Evolutionary conservation across 2,797 vertebrate species (phyloP), one percentile per base, ranked within the genome.

Genomic region (Tiaroga cobitis): DNA sequence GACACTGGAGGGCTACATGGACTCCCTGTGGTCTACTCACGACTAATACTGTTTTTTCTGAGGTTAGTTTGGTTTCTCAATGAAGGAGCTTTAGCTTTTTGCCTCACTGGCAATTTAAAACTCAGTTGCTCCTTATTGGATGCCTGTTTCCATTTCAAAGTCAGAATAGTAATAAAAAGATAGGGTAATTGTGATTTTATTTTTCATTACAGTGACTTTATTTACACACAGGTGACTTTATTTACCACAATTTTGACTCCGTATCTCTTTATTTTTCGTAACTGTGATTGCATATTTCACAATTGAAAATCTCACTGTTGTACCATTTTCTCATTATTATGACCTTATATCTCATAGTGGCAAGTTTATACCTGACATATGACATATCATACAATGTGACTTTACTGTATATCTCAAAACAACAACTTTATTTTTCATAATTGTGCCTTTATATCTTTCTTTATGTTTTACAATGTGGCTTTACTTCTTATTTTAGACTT

Each of bases 1-100:
- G 86, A 80, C 83, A 82, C 73, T 51, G 18, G 54, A 80, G 34
- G 72, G 59, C 13, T 83, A 61, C 11, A 61, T 15, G 84, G 77
- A 51, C 21, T 67, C 18, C 29, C 19, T 54, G 67, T 59, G 80
- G 68, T 56, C 67, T 41, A 56, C 37, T 63, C n/a, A 68, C 8
- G 7, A 39, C n/a, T 56, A 37, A 77, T 56, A 15, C 26, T 67
- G 37, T 65, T 83, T 65, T 83, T 77, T 51, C 82, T 43, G 61
- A 78, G 19, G 49, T 21, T 72, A 54, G 19, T 77, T 26, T 68
- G 49, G 46, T 68, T 78, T 77, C 18, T 8, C 32, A 51, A 9
- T 68, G 32, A 54, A 39, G 37, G 37, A 32, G 41, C 73, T 43
- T 69, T 59, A 29, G 13, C n/a, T 83, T 68, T 80, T 80, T 46